Evolutionary conservation across 2,888 invertebrate species (phyloP), one percentile per base, ranked within the genome.

Genomic region (Thera britannica): DNA sequence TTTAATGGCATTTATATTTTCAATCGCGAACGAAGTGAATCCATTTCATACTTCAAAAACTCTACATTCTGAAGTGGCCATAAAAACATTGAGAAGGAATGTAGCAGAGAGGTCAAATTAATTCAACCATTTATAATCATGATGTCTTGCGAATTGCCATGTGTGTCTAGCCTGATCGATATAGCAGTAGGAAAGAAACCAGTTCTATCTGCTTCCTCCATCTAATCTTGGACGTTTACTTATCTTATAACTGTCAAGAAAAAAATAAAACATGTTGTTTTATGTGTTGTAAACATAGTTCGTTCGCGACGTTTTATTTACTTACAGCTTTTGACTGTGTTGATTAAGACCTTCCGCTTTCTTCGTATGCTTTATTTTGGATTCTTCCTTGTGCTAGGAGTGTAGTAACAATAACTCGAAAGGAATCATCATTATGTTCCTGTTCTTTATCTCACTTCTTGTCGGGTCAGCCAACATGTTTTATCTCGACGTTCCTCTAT

Each of bases 101-200:
- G 58, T 38, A 44, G 56, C 2, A 36, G 54, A 62, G 59, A 70
- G 69, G 73, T 66, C 66, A 65, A 67, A 60, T 60, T 48, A 60
- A 65, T 58, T 67, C 46, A 68, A 71, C 67, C 52, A 61, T 64
- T 72, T 65, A 58, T 63, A 48, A 66, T 36, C 3, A 64, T 66
- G 58, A 64, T 66, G 58, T 58, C 41, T 58, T 54, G 38, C 38
- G 23, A 55, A 65, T 12, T n/a, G 55, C 59, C 59, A 63, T 66
- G 36, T 62, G 52, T 61, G 63, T 59, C 59, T 44, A 6, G n/a
- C 49, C 36, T 41, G 67, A 67, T 67, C 63, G 65, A 72, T 70
- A 64, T 63, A 62, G 65, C 52, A 68, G 59, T 64, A 69, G 70
- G 68, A 73, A 73, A 65, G 23, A 3, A 61, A 65, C 68, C 23